Conservation (phyloP, 2,113 vertebrate genomes). For the Otis tarda region DNA sequence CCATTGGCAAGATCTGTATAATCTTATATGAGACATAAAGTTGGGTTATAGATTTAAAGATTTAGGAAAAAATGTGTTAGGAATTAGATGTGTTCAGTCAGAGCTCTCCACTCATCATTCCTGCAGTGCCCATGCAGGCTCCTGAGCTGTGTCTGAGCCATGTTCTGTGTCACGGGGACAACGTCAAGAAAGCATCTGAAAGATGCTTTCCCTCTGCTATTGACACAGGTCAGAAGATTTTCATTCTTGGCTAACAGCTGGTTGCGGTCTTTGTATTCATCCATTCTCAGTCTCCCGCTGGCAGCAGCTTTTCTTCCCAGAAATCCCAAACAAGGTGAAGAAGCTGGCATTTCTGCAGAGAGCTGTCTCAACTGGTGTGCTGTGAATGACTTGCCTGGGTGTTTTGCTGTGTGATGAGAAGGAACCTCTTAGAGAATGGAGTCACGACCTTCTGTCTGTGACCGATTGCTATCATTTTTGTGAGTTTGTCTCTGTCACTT, state of each 20-base stretch:
- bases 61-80: neutral
- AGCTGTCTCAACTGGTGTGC: fast-evolving
- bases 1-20: neutral
- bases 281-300: neutral
- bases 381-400: neutral
- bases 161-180: fast-evolving
- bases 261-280: neutral
- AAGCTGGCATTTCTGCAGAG: neutral
- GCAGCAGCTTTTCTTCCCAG: neutral
- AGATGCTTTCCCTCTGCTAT: neutral
- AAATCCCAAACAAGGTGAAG: neutral
- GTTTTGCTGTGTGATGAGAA: neutral
- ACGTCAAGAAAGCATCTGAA: neutral
- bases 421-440: neutral
- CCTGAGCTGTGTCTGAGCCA: neutral
- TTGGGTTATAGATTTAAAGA: neutral
- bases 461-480: neutral
- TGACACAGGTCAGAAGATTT: neutral
- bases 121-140: neutral
- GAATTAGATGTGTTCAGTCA: neutral
- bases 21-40: neutral
- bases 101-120: neutral
- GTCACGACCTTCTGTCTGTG: neutral
- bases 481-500: neutral
- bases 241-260: neutral